Evolutionary conservation across 2,888 invertebrate genomes (phyloP), one percentile per base, ranked within the genome.

Genomic region (Lordiphosa fenestrarum): DNA sequence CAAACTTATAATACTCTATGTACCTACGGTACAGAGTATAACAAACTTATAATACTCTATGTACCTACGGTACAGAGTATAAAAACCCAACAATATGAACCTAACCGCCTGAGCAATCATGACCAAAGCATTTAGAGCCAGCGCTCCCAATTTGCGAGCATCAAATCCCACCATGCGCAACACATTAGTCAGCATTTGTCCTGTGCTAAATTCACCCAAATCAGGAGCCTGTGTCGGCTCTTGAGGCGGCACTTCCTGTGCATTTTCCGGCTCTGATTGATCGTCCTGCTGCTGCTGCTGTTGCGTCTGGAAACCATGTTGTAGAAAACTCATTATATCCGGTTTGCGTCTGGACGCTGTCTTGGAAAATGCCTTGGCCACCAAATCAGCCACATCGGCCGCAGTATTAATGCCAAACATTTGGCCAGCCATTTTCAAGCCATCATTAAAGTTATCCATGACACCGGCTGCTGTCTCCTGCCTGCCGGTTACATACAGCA

Each of bases 51-150:
- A n/a, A n/a, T n/a, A n/a, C n/a, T n/a, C n/a, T n/a, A n/a, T n/a
- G n/a, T n/a, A n/a, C n/a, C n/a, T n/a, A n/a, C n/a, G n/a, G n/a
- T n/a, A n/a, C n/a, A n/a, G n/a, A n/a, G n/a, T n/a, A n/a, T n/a
- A 6, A 2, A 25, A 6, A 25, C 6, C 2, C 6, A 25, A 6
- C 6, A 6, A 25, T 2, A 25, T 25, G 7, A 25, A 88, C 91
- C 91, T 89, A 95, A 95, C 96, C 93, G 95, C 91, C 90, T 96
- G 95, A 1, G 96, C 95, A 12, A 96, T 91, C 88, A 95, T 95
- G 66, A 96, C 93, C 12, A 96, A 91, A 15, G 94, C 95, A 87
- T 96, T 96, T 12, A 96, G 92, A 10, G 95, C 95, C 38, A 96
- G 93, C 0, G 96, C 95, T 30, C 94, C 94, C 61, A 96, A 91